Evolutionary conservation across 37 sponge, comb jelly and placozoan genomes (phyloP).

Genomic region (Dysidea cf. avara): DNA sequence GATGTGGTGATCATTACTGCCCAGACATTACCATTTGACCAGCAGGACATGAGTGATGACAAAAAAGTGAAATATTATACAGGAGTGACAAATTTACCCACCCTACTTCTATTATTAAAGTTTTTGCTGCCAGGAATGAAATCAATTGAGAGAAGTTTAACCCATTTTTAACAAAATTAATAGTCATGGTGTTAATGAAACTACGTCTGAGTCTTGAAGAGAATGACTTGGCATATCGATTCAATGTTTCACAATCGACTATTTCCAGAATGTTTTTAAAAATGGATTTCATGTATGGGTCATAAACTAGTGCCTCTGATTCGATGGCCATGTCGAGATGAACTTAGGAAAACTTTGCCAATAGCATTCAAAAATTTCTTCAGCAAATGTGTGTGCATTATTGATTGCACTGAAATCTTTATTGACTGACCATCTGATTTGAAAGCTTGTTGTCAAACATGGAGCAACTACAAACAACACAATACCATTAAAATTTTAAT

Average conservation of each 20-base stretch:
- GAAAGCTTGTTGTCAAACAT: constrained; percentile 38
- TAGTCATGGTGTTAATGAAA: too few species aligned
- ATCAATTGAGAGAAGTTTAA: too few species aligned
- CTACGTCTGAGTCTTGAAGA: too few species aligned
- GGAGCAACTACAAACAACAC: constrained; percentile 45
- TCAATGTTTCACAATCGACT: constrained; percentile 34
- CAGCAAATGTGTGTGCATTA: constrained; percentile 26
- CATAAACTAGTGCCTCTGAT: constrained; percentile 15
- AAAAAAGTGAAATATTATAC: too few species aligned
- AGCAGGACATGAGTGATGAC: too few species aligned
- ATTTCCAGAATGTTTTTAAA: constrained; percentile 39
- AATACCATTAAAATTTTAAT: constrained; percentile 46
- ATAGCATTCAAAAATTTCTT: constrained; percentile 9
- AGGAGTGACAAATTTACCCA: too few species aligned
- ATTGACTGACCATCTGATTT: constrained; percentile 22
- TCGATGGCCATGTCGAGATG: constrained; percentile 24
- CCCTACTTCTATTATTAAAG: too few species aligned
- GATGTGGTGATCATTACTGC: too few species aligned
- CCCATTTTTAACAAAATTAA: too few species aligned
- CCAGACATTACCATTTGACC: too few species aligned
- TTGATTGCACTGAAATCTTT: constrained; percentile 42
- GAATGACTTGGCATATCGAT: constrained; percentile 45
- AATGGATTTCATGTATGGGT: constrained; percentile 37
- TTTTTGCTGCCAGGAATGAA: too few species aligned
- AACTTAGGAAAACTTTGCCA: constrained; percentile 25